Conservation (phyloP, 2,888 invertebrate species). For the Orthosia gothica region DNA sequence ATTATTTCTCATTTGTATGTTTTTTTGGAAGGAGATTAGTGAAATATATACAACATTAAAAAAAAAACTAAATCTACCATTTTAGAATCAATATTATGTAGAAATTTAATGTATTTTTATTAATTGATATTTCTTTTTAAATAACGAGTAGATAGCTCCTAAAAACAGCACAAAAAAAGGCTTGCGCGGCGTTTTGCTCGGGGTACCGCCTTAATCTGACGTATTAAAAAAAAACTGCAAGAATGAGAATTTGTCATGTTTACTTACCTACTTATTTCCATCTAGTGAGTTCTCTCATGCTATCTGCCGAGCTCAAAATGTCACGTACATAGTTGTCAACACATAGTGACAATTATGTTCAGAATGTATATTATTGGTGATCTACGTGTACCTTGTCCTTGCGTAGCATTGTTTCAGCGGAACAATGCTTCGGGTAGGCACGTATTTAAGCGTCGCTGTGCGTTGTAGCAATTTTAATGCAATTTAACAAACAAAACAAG, state of each 20-base stretch:
- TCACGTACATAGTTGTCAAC: slow-evolving; percentile 41
- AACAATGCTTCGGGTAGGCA: slow-evolving; percentile 46
- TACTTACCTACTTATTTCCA: background rate
- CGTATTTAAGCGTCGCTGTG: slow-evolving; percentile 20
- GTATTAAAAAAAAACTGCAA: background rate
- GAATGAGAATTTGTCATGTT: background rate
- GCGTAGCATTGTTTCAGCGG: slow-evolving; percentile 62
- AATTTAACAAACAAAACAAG: background rate
- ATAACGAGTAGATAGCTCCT: no score
- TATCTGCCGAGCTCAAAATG: slow-evolving; percentile 15
- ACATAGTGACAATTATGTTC: background rate
- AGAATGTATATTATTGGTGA: slow-evolving; percentile 14
- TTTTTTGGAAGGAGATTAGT: no score
- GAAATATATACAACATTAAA: no score
- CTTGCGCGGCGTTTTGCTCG: no score
- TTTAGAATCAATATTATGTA: no score
- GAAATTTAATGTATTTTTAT: no score
- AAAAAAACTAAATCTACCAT: no score
- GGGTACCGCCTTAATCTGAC: no score
- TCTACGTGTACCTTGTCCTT: slow-evolving; percentile 48
- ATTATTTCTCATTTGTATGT: no score
- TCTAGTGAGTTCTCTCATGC: background rate
- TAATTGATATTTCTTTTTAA: no score
- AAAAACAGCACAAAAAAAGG: no score
- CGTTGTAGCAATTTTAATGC: slow-evolving; percentile 15